These are phyloP conservation scores for Hiodon alosoides DNA, from an alignment of 2,113 vertebrate species.

Conservation along the genomic window DNA sequence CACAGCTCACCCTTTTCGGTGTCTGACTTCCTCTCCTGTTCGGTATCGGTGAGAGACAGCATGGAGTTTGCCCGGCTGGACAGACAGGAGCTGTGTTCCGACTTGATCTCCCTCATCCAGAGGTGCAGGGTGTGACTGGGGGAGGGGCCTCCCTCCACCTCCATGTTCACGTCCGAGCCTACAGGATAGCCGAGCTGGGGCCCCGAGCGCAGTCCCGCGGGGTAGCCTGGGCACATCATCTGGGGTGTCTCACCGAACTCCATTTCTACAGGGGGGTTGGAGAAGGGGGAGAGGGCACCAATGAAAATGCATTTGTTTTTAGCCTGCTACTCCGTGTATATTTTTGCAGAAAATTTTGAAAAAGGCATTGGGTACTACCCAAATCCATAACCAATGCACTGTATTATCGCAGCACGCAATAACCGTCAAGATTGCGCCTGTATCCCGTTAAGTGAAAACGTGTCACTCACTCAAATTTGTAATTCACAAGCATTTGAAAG, in stretches of 20 bases:
- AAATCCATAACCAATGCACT: no score
- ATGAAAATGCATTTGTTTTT: not conserved
- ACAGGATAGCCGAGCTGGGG: constrained; percentile 76
- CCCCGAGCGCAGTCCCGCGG: constrained; percentile 66
- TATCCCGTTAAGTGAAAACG: no score
- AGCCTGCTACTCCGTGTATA: constrained; percentile 41
- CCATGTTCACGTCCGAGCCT: constrained; percentile 82
- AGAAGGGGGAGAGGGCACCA: not conserved
- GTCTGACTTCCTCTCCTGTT: constrained; percentile 92
- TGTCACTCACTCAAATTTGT: no score
- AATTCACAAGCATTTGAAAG: no score
- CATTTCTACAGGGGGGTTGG: constrained; percentile 62
- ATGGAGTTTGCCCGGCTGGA: constrained; percentile 92
- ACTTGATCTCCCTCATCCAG: constrained; percentile 91
- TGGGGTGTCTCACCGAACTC: constrained; percentile 83
- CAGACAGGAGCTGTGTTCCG: constrained; percentile 87
- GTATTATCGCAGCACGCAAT: no score
- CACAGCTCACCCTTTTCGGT: constrained; percentile 83
- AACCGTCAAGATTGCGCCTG: no score
- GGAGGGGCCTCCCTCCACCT: constrained; percentile 80
- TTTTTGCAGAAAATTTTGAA: no score
- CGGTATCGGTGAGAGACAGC: constrained; percentile 89
- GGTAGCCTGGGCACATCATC: constrained; percentile 78
- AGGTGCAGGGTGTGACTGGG: constrained; percentile 81
- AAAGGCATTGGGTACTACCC: no score